Evolutionary conservation across 2,888 invertebrate species (phyloP).

Genomic region (Baccha elongata): DNA sequence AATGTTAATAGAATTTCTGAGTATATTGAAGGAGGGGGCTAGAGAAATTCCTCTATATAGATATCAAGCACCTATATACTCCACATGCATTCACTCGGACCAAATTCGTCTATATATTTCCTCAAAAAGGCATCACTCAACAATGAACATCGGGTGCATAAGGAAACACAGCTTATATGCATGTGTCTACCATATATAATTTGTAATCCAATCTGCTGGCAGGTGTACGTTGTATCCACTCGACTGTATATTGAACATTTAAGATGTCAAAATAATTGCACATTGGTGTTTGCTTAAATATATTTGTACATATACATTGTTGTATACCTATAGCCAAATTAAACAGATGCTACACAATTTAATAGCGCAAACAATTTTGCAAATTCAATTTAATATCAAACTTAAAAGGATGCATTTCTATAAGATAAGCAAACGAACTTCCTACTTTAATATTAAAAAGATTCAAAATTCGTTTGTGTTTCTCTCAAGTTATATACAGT

Average conservation of each 20-base stretch:
- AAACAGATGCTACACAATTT: too few species aligned
- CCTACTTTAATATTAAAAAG: too few species aligned
- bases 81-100: background rate
- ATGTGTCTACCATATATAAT: background rate
- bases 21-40: background rate
- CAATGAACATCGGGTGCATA: background rate
- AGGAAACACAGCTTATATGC: too few species aligned
- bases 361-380: too few species aligned
- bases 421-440: too few species aligned
- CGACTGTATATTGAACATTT: background rate
- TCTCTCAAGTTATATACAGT: too few species aligned
- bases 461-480: too few species aligned
- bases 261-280: background rate
- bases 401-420: too few species aligned
- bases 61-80: background rate
- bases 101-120: background rate
- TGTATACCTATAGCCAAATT: too few species aligned
- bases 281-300: background rate
- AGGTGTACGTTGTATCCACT: background rate
- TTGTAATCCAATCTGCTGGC: background rate
- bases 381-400: too few species aligned
- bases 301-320: too few species aligned
- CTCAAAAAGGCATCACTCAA: background rate
- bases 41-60: too few species aligned
- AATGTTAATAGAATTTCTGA: constrained; percentile 13